Evolutionary conservation across 2,113 vertebrate genomes (phyloP), one percentile per base, ranked within the genome.

Genomic region (Diglossa brunneiventris): DNA sequence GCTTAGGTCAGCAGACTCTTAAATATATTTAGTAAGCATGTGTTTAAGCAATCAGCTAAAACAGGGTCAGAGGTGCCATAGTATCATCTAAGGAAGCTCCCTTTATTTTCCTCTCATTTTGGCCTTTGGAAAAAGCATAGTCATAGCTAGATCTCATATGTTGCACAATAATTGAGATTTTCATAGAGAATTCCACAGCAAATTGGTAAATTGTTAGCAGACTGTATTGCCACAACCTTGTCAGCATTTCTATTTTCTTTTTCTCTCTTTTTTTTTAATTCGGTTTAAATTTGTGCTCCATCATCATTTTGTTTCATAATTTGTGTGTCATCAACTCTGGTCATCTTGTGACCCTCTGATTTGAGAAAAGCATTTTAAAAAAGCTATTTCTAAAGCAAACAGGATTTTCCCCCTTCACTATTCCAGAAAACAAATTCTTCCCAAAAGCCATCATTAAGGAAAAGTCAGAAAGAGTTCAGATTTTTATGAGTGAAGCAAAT

Each of bases 341-440:
- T 70, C 35, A 77, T 95, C 63, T 90, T 86, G 68, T 66, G 68
- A 94, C 64, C 35, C 28, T 83, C 50, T 47, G 55, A 83, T 92
- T 82, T 80, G 21, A 82, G 62, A 73, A 80, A 87, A 55, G n/a
- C 7, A 74, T 62, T 62, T 62, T 20, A 50, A 70, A 59, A 30
- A 53, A 37, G 15, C 9, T 79, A 37, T 75, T 94, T 83, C 50
- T 69, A 52, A 91, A 83, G 55, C 61, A 92, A 95, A 88, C 37
- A 52, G 68, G 72, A 88, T 92, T 95, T 93, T 37, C 18, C 56
- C 55, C 49, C 64, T 92, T 93, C 73, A 50, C 56, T 81, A 42
- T 90, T 96, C 92, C 83, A 94, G 88, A 82, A 95, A 93, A 80
- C 49, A 92, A 96, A 63, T 85, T 91, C 85, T 94, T 95, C 90